Conservation (phyloP, 2,888 invertebrate genomes). For the Lottia scabra region DNA sequence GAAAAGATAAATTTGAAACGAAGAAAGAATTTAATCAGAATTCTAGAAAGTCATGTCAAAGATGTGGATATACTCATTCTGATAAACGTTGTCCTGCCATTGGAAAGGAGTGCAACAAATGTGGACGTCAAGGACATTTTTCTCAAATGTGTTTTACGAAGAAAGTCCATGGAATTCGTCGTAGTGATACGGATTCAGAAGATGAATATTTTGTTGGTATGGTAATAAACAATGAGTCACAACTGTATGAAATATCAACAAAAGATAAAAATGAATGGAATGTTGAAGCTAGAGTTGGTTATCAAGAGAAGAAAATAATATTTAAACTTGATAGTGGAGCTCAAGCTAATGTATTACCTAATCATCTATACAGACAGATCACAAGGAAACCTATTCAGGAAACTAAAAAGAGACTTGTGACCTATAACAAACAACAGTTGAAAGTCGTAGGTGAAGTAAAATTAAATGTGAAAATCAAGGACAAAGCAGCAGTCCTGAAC, state of each 20-base stretch:
- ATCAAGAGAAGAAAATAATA: background rate
- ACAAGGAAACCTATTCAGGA: background rate
- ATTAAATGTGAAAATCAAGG: background rate
- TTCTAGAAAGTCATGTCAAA: background rate
- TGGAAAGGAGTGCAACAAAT: background rate
- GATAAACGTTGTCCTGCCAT: background rate
- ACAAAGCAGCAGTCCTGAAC: background rate
- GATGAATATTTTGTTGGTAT: background rate
- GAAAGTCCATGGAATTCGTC: background rate
- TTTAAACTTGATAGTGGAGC: slow-evolving; percentile 1
- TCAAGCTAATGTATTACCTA: slow-evolving; percentile 3
- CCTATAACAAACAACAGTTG: background rate
- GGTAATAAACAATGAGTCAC: background rate
- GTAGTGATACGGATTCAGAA: background rate
- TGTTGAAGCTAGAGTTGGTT: background rate
- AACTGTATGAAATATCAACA: no score
- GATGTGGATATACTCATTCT: background rate
- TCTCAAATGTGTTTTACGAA: background rate
- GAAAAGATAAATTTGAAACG: background rate
- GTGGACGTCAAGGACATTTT: background rate
- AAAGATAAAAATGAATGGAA: background rate
- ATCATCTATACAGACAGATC: background rate
- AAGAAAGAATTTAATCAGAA: background rate
- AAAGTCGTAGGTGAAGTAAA: background rate
- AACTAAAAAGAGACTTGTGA: background rate